Evolutionary conservation across 2,888 invertebrate species (phyloP).

Genomic region (Xanthia togata): DNA sequence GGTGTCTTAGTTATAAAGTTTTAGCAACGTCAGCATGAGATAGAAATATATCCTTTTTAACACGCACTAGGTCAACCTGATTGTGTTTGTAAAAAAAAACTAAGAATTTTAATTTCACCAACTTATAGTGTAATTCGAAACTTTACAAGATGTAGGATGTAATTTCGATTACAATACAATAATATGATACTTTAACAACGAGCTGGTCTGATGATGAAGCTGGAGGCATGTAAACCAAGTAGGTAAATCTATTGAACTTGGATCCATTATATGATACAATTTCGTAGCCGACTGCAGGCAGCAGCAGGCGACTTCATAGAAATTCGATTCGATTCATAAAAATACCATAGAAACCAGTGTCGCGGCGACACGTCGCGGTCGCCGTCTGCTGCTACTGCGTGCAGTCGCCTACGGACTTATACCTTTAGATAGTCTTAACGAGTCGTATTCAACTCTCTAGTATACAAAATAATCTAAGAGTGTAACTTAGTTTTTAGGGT

Average conservation of each 20-base stretch:
- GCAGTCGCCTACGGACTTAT: too few relatives aligned
- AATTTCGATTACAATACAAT: neutral
- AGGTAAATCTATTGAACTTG: neutral
- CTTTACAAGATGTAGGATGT: neutral
- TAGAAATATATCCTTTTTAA: neutral
- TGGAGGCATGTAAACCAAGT: neutral
- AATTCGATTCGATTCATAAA: too few relatives aligned
- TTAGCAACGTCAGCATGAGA: neutral
- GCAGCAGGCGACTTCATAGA: too few relatives aligned
- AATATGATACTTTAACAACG: neutral
- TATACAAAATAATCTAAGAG: neutral
- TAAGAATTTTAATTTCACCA: neutral
- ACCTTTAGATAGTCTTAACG: neutral
- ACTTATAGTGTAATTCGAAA: neutral
- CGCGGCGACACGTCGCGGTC: too few relatives aligned
- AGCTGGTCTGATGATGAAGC: neutral
- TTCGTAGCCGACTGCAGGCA: too few relatives aligned
- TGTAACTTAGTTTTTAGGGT: too few relatives aligned
- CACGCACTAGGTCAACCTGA: neutral
- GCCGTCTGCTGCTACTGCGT: too few relatives aligned
- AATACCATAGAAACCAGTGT: too few relatives aligned
- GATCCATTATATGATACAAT: too few relatives aligned
- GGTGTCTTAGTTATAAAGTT: neutral
- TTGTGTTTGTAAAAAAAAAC: neutral
- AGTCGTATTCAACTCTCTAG: neutral